Percentiles rank a stretch among this genome's conserved stretches.
Conservation (phyloP, 2,113 vertebrate genomes). For the Clarias magur region DNA sequence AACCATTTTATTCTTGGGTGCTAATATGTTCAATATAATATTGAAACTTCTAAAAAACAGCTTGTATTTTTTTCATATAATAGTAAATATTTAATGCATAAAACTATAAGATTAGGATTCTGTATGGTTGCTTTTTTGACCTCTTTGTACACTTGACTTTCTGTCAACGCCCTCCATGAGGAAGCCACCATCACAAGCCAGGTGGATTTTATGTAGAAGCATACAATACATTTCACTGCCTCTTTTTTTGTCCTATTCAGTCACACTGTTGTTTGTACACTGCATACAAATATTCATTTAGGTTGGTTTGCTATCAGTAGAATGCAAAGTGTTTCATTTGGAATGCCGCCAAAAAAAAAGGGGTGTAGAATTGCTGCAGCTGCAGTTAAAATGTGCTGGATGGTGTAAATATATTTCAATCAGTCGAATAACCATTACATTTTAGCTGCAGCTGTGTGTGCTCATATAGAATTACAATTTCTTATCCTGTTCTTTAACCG, state of each 20-base stretch:
- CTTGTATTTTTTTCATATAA: background rate
- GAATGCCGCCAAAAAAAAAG: background rate
- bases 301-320: background rate
- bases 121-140: background rate
- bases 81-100: background rate
- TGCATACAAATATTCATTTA: background rate
- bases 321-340: constrained; percentile 5
- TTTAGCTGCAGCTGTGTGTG: background rate
- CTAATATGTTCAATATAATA: background rate
- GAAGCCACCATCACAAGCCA: background rate
- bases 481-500: background rate
- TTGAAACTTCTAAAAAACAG: background rate
- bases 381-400: background rate
- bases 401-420: background rate
- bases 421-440: background rate
- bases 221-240: background rate
- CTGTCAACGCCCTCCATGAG: background rate
- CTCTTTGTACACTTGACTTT: background rate
- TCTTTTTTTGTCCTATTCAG: background rate
- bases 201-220: background rate
- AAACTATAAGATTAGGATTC: background rate
- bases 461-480: background rate
- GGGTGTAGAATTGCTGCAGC: constrained; percentile 1
- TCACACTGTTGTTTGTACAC: background rate
- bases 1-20: background rate